Percentiles rank a stretch among this genome's conserved stretches.
phyloP scores from a whole-genome alignment of 2,888 invertebrate species.

The Callyntrura guangdongensis region DNA sequence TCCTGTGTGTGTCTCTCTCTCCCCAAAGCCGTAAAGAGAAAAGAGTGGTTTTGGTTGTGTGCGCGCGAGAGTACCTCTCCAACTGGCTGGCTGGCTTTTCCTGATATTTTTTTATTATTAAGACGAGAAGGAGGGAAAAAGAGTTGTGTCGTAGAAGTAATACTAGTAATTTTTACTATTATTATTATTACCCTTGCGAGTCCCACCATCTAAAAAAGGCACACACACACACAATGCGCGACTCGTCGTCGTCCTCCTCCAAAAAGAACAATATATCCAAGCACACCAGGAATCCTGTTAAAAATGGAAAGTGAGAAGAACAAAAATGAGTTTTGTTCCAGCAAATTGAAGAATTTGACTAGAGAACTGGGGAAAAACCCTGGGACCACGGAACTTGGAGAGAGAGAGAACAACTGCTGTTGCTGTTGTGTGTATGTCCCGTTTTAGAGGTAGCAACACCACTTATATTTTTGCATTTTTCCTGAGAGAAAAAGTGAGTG shows the following conservation, averaged over 20 bases:
- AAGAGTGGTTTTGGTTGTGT: too few relatives aligned
- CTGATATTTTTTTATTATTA: conserved; percentile 20
- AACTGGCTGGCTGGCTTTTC: neutral
- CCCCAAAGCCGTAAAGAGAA: too few relatives aligned
- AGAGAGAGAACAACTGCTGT: too few relatives aligned
- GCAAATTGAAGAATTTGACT: conserved; percentile 4
- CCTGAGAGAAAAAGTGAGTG: too few relatives aligned
- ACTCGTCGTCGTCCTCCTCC: neutral
- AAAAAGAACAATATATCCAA: neutral
- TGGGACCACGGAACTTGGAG: too few relatives aligned
- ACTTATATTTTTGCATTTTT: neutral
- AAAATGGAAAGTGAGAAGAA: neutral
- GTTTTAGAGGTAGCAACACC: too few relatives aligned
- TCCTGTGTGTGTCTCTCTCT: too few relatives aligned
- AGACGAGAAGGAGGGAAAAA: conserved; percentile 1
- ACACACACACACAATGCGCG: too few relatives aligned
- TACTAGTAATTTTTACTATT: conserved; percentile 59
- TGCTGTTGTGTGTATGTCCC: too few relatives aligned
- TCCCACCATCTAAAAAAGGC: neutral
- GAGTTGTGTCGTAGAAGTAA: neutral
- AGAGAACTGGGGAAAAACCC: neutral
- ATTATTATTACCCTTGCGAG: conserved; percentile 27
- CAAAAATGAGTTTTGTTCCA: conserved; percentile 15
- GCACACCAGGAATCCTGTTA: too few relatives aligned
- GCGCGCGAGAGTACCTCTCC: conserved; percentile 11